Percentiles rank a stretch among this genome's conserved stretches.
Conservation (phyloP, 1,140 invertebrate species). For the Cotesia typhae region DNA sequence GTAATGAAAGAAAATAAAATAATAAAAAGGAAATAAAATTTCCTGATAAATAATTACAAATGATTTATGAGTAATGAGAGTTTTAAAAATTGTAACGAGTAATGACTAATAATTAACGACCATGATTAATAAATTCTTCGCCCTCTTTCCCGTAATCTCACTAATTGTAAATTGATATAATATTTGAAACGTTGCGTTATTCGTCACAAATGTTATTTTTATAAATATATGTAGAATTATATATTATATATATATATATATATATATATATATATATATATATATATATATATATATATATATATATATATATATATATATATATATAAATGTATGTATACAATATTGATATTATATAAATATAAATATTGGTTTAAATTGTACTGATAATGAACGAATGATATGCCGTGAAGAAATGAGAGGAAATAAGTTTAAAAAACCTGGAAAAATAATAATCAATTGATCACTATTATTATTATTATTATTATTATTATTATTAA, state of each 20-base stretch:
- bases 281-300: slow-evolving; percentile 25
- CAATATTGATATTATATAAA: slow-evolving; percentile 20
- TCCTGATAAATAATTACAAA: not conserved
- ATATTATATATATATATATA: slow-evolving; percentile 15
- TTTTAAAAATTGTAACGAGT: not conserved
- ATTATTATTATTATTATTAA: not conserved
- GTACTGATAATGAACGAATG: slow-evolving; percentile 29
- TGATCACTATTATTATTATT: not conserved
- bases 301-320: slow-evolving; percentile 52
- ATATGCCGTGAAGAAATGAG: slow-evolving; percentile 1
- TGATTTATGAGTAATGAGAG: not conserved
- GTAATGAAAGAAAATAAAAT: not conserved
- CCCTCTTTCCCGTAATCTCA: not conserved
- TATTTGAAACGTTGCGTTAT: slow-evolving; percentile 35
- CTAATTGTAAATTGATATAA: slow-evolving; percentile 22
- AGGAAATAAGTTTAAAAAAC: not conserved
- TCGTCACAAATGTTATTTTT: slow-evolving; percentile 60
- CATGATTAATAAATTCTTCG: not conserved
- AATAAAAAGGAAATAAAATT: not conserved
- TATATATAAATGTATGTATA: slow-evolving; percentile 52
- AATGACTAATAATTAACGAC: not conserved
- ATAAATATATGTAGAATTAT: slow-evolving; percentile 54
- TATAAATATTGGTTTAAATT: slow-evolving; percentile 29
- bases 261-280: slow-evolving; percentile 52
- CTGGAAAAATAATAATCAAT: no score